Percentiles rank a stretch among this genome's conserved stretches.
Evolutionary conservation across 2,888 invertebrate species (phyloP).

Genomic region (Scaptomyza flava): DNA sequence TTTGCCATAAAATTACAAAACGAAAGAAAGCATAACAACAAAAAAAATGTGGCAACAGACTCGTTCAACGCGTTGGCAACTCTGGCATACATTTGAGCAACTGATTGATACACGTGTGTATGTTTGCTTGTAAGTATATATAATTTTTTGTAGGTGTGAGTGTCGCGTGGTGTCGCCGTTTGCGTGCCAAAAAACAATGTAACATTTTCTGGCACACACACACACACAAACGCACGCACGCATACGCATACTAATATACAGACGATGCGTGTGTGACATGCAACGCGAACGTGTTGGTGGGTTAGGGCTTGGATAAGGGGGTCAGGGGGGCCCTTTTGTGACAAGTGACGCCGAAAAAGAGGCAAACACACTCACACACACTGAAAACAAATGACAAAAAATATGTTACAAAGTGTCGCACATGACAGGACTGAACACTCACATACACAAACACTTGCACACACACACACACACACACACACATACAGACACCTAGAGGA

Average conservation of each 20-base stretch:
- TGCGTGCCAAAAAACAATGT: slow-evolving; percentile 68
- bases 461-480: slow-evolving; percentile 12
- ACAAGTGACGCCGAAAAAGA: slow-evolving; percentile 72
- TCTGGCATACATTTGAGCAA: slow-evolving; percentile 33
- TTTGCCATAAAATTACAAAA: slow-evolving; percentile 72
- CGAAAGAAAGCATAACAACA: slow-evolving; percentile 15
- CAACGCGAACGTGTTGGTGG: slow-evolving; percentile 11
- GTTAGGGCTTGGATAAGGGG: neutral
- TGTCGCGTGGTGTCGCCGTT: slow-evolving; percentile 45
- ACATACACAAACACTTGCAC: slow-evolving; percentile 9
- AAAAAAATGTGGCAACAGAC: slow-evolving; percentile 41
- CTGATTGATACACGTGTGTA: slow-evolving; percentile 65
- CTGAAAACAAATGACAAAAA: slow-evolving; percentile 74
- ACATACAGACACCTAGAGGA: slow-evolving; percentile 27
- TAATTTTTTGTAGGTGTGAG: slow-evolving; percentile 22
- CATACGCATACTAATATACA: slow-evolving; percentile 1
- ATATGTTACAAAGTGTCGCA: slow-evolving; percentile 80
- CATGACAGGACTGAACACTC: slow-evolving; percentile 51
- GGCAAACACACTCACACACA: slow-evolving; percentile 63
- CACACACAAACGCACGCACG: slow-evolving; percentile 11
- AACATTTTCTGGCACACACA: slow-evolving; percentile 52
- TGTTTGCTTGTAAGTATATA: slow-evolving; percentile 12
- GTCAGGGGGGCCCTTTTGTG: slow-evolving; percentile 34
- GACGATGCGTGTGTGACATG: slow-evolving; percentile 35
- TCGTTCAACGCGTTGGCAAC: slow-evolving; percentile 43